Evolutionary conservation across 2,797 vertebrate species (phyloP), one percentile per base, ranked within the genome.

Genomic region (Lithobates sylvaticus): DNA sequence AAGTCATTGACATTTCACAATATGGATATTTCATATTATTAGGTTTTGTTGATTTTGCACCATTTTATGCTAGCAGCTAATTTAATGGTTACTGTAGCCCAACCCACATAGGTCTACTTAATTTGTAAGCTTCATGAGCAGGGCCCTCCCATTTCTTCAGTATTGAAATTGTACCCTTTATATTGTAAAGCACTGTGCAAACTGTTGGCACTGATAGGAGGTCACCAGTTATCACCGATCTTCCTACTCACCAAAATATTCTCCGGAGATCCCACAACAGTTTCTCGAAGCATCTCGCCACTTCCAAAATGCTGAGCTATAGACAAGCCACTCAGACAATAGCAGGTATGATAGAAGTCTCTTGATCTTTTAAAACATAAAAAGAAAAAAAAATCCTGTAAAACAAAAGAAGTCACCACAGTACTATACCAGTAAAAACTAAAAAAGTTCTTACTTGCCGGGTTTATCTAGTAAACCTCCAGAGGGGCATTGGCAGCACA

Each of bases 341-440:
- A 99, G 91, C 98, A 99, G 0, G 98, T 99, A 93, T 99, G 98
- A 93, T 99, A 99, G 88, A 99, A 99, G 90, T 99, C 98, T 88
- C 98, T 95, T 3, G 97, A 98, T 88, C 98, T 99, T 9, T 29
- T 32, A 36, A 78, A 23, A 54, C 72, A 67, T 1, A 29, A 76
- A 27, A 76, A 34, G 34, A 36, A 42, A 9, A 32, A 10, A 65
- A 39, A 74, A 3, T 47, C 3, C 44, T 15, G 12, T 54, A 4
- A 50, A 3, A 0, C 50, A 54, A 54, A 18, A 54, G 50, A 54
- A 54, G 15, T 16, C 50, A 54, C 50, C 3, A 5, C 50, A 54
- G 15, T 54, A 15, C 50, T 18, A 54, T 54, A 5, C 13, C 13
- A 54, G 16, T 18, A 54, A 18, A 54, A 16, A 16, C 16, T 1